Evolutionary conservation across 2,888 invertebrate species (phyloP), one percentile per base, ranked within the genome.

Genomic region (Drosophila acutilabella): DNA sequence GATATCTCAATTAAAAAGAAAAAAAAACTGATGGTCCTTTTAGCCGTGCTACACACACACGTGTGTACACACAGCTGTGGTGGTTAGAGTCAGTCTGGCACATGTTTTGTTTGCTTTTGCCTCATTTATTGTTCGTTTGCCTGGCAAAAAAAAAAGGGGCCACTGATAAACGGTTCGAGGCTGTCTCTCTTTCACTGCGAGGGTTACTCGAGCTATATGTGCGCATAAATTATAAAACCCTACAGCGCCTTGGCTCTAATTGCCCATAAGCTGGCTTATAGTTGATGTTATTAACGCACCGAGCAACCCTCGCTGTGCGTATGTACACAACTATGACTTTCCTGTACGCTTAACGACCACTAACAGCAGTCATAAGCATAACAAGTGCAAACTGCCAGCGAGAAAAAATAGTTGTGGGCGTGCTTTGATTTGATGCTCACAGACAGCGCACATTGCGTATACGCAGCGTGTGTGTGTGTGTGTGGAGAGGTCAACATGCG

Each of bases 1-100:
- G 69, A 89, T 89, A 88, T 81, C 85, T 85, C 85, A 85, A 85
- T 85, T 85, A 85, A 81, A 89, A 82, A 13, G 33, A 36, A 75
- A 74, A 74, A 74, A 74, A 74, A 75, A 40, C 50, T 66, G 85
- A 78, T 78, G 84, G 84, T 84, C 74, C 85, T 73, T 75, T 74
- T 65, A 64, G 78, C 62, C 58, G 52, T 53, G 57, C 48, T 51
- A 36, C 16, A 38, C 38, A 30, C 8, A 38, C 36, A 41, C 30
- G n/a, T n/a, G n/a, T n/a, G n/a, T n/a, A 33, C 4, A 50, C 54
- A 54, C 45, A 52, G 41, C 64, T 41, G 44, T 26, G 42, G 58
- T 51, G 65, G 74, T 65, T 26, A 41, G 61, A 77, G 71, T 70
- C 66, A 64, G 80, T 74, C 67, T 74, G 74, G 66, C 71, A 73